phyloP scores from a whole-genome alignment of 2,797 vertebrate genomes.

The Telmatherina bonti region DNA sequence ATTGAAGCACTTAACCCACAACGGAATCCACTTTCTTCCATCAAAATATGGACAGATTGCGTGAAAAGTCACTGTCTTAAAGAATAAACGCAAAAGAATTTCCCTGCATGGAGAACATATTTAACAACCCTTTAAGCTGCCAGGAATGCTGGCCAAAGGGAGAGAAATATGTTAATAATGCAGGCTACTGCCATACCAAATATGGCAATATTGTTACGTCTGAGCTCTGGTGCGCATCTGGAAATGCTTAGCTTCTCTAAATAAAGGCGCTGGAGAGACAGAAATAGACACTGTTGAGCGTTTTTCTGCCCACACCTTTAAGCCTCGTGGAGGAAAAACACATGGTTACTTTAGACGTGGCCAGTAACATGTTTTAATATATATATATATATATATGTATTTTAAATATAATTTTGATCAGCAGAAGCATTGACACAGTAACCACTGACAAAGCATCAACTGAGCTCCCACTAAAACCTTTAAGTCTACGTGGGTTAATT shows the following conservation, averaged over 20 bases:
- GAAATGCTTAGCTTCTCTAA: constrained; percentile 89
- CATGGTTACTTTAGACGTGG: constrained; percentile 55
- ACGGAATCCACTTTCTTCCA: constrained; percentile 58
- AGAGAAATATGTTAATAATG: constrained; percentile 99
- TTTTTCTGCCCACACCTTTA: constrained; percentile 73
- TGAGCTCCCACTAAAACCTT: neutral
- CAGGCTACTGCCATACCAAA: constrained; percentile 99
- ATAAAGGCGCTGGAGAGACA: constrained; percentile 85
- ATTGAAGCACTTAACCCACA: constrained; percentile 78
- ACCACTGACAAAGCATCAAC: neutral
- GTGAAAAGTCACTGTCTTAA: constrained; percentile 87
- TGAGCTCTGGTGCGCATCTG: constrained; percentile 95
- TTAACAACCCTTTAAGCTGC: constrained; percentile 96
- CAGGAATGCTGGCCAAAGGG: constrained; percentile 94
- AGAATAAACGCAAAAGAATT: constrained; percentile 93
- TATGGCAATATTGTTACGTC: constrained; percentile 99
- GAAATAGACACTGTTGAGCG: constrained; percentile 89
- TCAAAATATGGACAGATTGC: constrained; percentile 87
- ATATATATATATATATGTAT: too few species aligned
- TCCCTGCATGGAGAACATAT: constrained; percentile 94
- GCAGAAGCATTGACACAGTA: constrained; percentile 6
- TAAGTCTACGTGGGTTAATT: neutral
- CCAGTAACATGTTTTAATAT: constrained; percentile 25
- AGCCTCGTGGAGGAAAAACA: constrained; percentile 21
- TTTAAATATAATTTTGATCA: constrained; percentile 23